These are phyloP conservation scores for Phoenicopterus ruber DNA, from an alignment of 2,113 vertebrate species.

Conservation along the genomic window DNA sequence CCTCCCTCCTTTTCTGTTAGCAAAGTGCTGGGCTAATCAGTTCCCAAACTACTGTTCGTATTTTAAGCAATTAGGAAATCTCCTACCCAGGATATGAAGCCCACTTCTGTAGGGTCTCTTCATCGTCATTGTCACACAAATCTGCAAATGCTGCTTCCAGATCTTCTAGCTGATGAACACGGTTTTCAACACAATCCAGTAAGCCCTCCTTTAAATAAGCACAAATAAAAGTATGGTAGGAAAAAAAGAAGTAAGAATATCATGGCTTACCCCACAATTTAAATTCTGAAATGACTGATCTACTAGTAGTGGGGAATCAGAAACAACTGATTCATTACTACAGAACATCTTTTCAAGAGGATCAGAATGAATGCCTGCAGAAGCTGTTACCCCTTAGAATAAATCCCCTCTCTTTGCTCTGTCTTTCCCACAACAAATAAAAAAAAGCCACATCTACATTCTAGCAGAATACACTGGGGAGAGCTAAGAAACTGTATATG, in stretches of 20 bases:
- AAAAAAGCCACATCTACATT: not conserved
- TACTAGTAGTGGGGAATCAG: not conserved
- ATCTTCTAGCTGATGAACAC: constrained; percentile 88
- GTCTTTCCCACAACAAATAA: not conserved
- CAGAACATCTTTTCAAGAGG: not conserved
- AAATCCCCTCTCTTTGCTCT: not conserved
- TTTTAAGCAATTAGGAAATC: not conserved
- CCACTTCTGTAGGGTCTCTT: constrained; percentile 83
- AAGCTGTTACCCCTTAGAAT: not conserved
- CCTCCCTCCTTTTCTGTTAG: not conserved
- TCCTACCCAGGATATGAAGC: constrained; percentile 81
- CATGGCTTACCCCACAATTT: not conserved
- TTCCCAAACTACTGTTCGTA: not conserved
- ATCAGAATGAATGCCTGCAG: not conserved
- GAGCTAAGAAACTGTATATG: not conserved
- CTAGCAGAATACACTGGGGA: not conserved
- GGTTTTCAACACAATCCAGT: constrained; percentile 85
- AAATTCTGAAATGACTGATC: not conserved
- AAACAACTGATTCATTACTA: not conserved
- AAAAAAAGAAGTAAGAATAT: not conserved
- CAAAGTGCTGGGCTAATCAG: not conserved
- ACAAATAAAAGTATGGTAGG: not conserved
- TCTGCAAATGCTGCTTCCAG: constrained; percentile 92
- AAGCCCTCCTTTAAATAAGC: constrained; percentile 73
- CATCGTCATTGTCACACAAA: constrained; percentile 86